Base-by-base conservation (phyloP, 2,797 vertebrate species). In the Erethizon dorsatum region DNA sequence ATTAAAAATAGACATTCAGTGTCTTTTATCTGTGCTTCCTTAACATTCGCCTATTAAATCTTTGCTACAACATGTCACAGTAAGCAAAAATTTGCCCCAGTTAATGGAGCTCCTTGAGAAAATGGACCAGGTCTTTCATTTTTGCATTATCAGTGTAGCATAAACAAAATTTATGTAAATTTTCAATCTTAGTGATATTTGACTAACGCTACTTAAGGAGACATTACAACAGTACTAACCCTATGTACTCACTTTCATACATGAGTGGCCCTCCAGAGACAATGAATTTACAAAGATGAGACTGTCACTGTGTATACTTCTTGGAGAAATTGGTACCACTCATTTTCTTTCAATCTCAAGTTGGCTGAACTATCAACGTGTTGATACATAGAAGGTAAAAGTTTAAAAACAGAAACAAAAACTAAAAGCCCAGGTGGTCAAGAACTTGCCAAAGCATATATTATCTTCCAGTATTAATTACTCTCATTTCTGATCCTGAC, bases 401-500 rank as follows among this genome's bases (percentile, higher is more conserved):
- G 11, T 63, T 83, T 75, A 79, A 84, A 83, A 57, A 28, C 11
- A 56, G 47, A 69, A 86, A 22, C 8, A 61, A 47, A 69, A 88
- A 88, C 33, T 94, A 24, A n/a, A 95, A 50, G 22, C 17, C 17
- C 41, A 31, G 20, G 33, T 52, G 15, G 37, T 88, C 45, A 95
- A 88, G 63, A 95, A 86, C 12, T 18, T 78, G 17, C 9, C 50
- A 80, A 83, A 18, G 3, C 3, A 37, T 22, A 33, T 20, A 85
- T 82, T 56, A 86, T 71, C 3, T 47, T 86, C 37, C 10, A n/a
- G 24, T 93, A 65, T 22, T 88, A 75, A 57, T 78, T 95, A 78
- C 12, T 52, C 28, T 92, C 45, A 75, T 83, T 95, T 94, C 56
- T 96, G 75, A 93, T 88, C 52, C 73, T 96, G 75, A 95, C 52